phyloP scores from a whole-genome alignment of 1,140 invertebrate genomes.

The Alviniconcha marisindica region DNA sequence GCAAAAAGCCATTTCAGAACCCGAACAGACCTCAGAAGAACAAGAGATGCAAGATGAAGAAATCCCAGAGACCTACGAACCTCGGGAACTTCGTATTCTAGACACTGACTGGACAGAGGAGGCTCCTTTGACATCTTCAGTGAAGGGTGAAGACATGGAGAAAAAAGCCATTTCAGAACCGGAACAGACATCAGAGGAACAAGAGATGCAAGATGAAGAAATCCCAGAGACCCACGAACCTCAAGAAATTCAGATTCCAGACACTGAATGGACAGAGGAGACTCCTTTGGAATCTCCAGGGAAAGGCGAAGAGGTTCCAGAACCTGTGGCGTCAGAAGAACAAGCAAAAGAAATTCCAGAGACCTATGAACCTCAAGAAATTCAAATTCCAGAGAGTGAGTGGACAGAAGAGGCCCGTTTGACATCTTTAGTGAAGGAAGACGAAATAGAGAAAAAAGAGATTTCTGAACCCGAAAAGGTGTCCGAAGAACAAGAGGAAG shows the following conservation, averaged over 20 bases:
- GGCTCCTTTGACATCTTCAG: background rate
- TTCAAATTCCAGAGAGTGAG: background rate
- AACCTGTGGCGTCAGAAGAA: background rate
- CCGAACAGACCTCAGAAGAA: background rate
- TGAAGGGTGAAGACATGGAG: background rate
- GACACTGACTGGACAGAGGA: background rate
- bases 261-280: background rate
- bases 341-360: background rate
- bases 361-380: background rate
- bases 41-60: background rate
- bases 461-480: background rate
- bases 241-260: background rate
- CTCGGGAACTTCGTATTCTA: background rate
- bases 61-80: background rate
- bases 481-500: too few relatives aligned
- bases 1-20: too few relatives aligned
- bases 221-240: background rate
- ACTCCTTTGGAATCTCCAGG: background rate
- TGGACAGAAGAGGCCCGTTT: background rate
- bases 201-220: background rate
- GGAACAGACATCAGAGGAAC: background rate
- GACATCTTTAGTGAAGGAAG: background rate
- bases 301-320: background rate
- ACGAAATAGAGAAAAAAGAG: background rate
- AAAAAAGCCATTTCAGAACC: background rate